phyloP scores from a whole-genome alignment of 2,888 invertebrate species.

The Tortrix viridana region DNA sequence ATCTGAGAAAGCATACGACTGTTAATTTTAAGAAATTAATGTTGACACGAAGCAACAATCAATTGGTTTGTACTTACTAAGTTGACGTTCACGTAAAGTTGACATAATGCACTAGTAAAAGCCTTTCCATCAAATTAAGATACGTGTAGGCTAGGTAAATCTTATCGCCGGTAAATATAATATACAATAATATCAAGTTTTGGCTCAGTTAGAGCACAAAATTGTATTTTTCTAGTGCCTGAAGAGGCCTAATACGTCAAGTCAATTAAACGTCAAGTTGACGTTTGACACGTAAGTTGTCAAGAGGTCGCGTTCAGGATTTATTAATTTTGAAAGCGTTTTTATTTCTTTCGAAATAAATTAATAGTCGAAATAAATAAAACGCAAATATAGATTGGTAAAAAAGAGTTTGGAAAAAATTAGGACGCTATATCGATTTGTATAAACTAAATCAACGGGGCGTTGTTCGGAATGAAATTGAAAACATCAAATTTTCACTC shows the following conservation, averaged over 20 bases:
- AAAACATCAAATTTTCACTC: too few relatives aligned
- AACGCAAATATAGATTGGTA: too few relatives aligned
- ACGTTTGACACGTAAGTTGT: slow-evolving; percentile 41
- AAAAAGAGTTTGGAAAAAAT: too few relatives aligned
- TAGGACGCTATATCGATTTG: too few relatives aligned
- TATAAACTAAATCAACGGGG: too few relatives aligned
- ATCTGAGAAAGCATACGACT: slow-evolving; percentile 82
- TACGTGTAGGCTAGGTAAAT: slow-evolving; percentile 10
- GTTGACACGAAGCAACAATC: slow-evolving; percentile 25
- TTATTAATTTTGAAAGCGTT: background rate
- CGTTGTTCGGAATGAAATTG: too few relatives aligned
- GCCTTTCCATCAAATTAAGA: slow-evolving; percentile 51
- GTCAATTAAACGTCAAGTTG: slow-evolving; percentile 38
- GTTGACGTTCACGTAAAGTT: slow-evolving; percentile 63
- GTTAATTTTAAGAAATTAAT: slow-evolving; percentile 4
- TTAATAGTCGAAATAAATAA: too few relatives aligned
- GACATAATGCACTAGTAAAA: slow-evolving; percentile 77
- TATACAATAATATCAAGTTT: slow-evolving; percentile 2
- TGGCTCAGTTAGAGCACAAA: background rate
- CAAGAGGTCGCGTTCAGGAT: slow-evolving; percentile 15
- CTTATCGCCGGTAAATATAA: slow-evolving; percentile 1
- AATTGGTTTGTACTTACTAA: slow-evolving; percentile 49
- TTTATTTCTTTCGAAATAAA: too few relatives aligned
- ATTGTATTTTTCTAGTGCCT: slow-evolving; percentile 13
- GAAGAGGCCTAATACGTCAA: slow-evolving; percentile 21